Evolutionary conservation across 2,113 vertebrate genomes (phyloP).

Genomic region (Actenoides hombroni): DNA sequence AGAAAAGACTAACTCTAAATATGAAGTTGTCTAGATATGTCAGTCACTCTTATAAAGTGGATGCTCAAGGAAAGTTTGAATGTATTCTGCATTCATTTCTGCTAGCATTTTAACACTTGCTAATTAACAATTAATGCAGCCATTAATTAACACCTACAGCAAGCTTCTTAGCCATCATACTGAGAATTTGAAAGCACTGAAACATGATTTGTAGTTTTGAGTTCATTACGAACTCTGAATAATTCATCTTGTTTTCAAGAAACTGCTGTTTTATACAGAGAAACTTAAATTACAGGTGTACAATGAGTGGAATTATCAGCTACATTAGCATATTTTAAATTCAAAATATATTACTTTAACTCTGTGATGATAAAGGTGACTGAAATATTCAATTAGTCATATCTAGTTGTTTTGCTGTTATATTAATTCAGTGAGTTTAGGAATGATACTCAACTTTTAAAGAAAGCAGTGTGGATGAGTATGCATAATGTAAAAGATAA

Average conservation of each 20-base stretch:
- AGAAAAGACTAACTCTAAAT: neutral
- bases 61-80: neutral
- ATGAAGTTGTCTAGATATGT: neutral
- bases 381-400: neutral
- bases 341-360: neutral
- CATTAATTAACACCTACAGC: conserved; percentile 53
- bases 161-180: conserved; percentile 16
- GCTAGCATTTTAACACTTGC: conserved; percentile 8
- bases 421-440: neutral
- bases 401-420: neutral
- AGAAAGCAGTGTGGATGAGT: neutral
- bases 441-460: neutral
- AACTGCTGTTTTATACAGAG: neutral
- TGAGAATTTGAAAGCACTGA: conserved; percentile 14
- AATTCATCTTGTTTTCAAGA: conserved; percentile 60
- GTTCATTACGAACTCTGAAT: conserved; percentile 26
- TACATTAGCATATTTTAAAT: neutral
- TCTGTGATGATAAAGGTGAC: neutral
- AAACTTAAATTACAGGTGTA: conserved; percentile 12
- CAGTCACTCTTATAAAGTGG: neutral
- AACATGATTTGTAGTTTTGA: conserved; percentile 29
- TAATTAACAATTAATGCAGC: conserved; percentile 60
- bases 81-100: conserved; percentile 7
- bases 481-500: neutral
- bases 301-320: neutral